A percentile compares a stretch with the other conserved stretches of the same genome.
Evolutionary conservation across 2,113 vertebrate genomes (phyloP).

Genomic region (Morone saxatilis): DNA sequence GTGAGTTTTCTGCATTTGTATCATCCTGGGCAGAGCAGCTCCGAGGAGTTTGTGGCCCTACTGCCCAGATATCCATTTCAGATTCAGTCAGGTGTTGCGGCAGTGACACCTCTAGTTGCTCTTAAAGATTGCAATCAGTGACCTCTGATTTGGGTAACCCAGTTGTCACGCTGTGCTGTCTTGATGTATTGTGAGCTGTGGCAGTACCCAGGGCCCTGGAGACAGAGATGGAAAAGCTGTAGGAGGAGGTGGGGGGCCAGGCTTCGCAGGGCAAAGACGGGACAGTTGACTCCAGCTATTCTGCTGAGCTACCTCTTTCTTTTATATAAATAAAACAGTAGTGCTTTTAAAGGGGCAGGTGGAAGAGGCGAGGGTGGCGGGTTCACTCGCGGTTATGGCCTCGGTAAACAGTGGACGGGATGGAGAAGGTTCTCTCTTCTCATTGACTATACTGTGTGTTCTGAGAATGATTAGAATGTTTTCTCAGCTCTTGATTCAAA

Average conservation of each 20-base stretch:
- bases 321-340: slow-evolving; percentile 76
- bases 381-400: slow-evolving; percentile 31
- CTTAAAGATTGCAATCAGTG: slow-evolving; percentile 82
- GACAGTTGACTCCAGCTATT: slow-evolving; percentile 52
- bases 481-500: slow-evolving; percentile 15
- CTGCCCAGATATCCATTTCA: slow-evolving; percentile 73
- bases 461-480: neutral
- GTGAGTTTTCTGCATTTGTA: slow-evolving; percentile 39
- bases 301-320: slow-evolving; percentile 57
- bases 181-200: slow-evolving; percentile 66
- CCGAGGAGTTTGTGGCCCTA: slow-evolving; percentile 43
- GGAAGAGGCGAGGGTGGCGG: neutral
- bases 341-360: slow-evolving; percentile 65
- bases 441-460: neutral
- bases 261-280: slow-evolving; percentile 23
- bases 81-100: slow-evolving; percentile 71
- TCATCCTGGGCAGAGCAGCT: slow-evolving; percentile 30
- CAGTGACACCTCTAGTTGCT: slow-evolving; percentile 77
- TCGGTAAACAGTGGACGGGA: slow-evolving; percentile 19
- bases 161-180: slow-evolving; percentile 67
- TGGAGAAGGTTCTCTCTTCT: slow-evolving; percentile 1
- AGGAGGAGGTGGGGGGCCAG: slow-evolving; percentile 18
- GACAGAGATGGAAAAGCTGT: slow-evolving; percentile 56
- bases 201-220: slow-evolving; percentile 40
- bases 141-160: slow-evolving; percentile 80